Evolutionary conservation across 1,140 invertebrate genomes (phyloP).

Genomic region (Sesamia nonagrioides): DNA sequence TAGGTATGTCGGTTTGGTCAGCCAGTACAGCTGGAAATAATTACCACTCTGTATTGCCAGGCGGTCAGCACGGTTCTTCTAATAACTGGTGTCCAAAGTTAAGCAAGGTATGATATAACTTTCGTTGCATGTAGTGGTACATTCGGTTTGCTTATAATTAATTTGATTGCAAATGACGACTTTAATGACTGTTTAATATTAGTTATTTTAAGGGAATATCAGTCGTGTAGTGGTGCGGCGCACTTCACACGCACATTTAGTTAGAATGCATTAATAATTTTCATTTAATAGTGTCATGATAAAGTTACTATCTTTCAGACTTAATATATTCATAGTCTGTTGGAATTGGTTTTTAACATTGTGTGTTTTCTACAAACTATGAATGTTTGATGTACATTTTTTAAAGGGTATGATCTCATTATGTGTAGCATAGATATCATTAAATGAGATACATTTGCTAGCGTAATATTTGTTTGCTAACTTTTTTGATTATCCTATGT

Average conservation of each 20-base stretch:
- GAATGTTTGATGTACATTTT: not conserved
- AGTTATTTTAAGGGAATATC: conserved; percentile 34
- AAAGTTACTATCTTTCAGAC: not conserved
- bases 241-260: conserved; percentile 30
- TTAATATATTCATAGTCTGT: not conserved
- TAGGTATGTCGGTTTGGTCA: conserved; percentile 87
- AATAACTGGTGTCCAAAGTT: conserved; percentile 83
- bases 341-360: not conserved
- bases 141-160: conserved; percentile 45
- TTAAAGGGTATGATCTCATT: not conserved
- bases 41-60: conserved; percentile 74
- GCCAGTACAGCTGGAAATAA: conserved; percentile 84
- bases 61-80: conserved; percentile 75
- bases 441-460: not conserved
- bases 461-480: not conserved
- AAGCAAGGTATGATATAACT: conserved; percentile 75
- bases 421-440: not conserved
- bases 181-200: conserved; percentile 47
- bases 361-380: no score
- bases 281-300: not conserved
- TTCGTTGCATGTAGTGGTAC: conserved; percentile 29
- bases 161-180: conserved; percentile 49
- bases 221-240: conserved; percentile 37
- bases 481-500: not conserved
- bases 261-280: not conserved